Percentiles rank a stretch among this genome's conserved stretches.
These are phyloP conservation scores for Apotomis betuletana DNA, from an alignment of 2,888 invertebrate species.

Conservation along the genomic window DNA sequence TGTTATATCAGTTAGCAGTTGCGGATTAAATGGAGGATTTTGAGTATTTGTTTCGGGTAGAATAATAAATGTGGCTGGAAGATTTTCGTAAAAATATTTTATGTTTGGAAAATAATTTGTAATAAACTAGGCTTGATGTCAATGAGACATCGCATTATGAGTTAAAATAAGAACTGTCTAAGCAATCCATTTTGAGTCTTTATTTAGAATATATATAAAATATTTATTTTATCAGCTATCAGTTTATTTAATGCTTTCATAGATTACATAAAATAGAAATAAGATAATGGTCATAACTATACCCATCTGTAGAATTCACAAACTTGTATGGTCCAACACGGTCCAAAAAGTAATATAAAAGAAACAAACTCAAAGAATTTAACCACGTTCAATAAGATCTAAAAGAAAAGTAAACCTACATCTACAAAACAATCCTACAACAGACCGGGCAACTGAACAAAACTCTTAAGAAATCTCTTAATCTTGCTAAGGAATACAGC, in stretches of 20 bases:
- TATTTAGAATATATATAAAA: no score
- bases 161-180: no score
- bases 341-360: conserved; percentile 16
- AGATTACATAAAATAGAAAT: no score
- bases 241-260: no score
- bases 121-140: no score
- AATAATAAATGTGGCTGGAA: background rate
- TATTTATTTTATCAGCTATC: no score
- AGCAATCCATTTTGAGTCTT: no score
- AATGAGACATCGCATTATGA: no score
- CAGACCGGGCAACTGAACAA: conserved; percentile 20
- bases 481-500: conserved; percentile 39
- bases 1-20: conserved; percentile 29
- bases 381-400: conserved; percentile 15
- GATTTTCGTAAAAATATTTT: no score
- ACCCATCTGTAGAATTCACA: background rate
- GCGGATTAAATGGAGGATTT: conserved; percentile 11
- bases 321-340: background rate
- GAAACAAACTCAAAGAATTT: conserved; percentile 4
- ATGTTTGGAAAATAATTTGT: no score
- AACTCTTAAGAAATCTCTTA: conserved; percentile 41
- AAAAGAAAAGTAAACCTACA: conserved; percentile 11
- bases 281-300: no score
- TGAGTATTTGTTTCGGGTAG: conserved; percentile 7
- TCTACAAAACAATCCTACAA: conserved; percentile 36